A percentile compares a stretch with the other conserved stretches of the same genome.
Evolutionary conservation across 2,797 vertebrate genomes (phyloP).

Genomic region (Acridotheres tristis): DNA sequence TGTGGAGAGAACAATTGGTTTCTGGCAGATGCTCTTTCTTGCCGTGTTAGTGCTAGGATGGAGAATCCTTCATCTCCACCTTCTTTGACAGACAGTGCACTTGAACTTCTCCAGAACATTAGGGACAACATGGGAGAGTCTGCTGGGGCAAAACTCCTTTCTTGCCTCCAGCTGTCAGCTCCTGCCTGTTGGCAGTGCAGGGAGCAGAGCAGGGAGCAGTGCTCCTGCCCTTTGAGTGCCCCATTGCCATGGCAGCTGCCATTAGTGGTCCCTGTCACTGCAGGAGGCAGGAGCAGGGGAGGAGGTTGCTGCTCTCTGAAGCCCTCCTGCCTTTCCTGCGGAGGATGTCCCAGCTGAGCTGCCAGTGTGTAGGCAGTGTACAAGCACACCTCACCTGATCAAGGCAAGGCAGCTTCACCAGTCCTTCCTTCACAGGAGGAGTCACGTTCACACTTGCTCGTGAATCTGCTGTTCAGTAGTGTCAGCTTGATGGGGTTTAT

Average conservation of each 20-base stretch:
- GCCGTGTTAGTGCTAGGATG: not conserved
- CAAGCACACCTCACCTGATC: not conserved
- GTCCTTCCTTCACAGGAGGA: not conserved
- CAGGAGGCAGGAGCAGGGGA: not conserved
- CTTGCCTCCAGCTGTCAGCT: not conserved
- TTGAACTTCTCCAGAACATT: not conserved
- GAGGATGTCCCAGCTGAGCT: not conserved
- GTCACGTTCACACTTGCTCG: rapidly evolving
- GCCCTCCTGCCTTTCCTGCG: rapidly evolving
- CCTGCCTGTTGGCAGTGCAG: not conserved
- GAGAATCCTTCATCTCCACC: not conserved
- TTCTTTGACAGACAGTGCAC: not conserved
- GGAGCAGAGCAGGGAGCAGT: not conserved
- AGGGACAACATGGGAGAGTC: not conserved
- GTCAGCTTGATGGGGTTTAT: not conserved
- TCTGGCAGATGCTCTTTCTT: not conserved
- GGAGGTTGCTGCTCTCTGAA: not conserved
- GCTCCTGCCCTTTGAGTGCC: not conserved
- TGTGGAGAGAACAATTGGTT: not conserved
- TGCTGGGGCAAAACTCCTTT: not conserved
- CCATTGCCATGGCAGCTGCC: not conserved
- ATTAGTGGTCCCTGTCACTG: not conserved
- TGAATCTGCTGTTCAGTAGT: not conserved
- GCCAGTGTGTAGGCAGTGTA: not conserved
- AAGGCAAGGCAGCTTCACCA: not conserved